A percentile compares a stretch with the other conserved stretches of the same genome.
Conservation (phyloP, 2,888 invertebrate genomes). For the Pomacea canaliculata region DNA sequence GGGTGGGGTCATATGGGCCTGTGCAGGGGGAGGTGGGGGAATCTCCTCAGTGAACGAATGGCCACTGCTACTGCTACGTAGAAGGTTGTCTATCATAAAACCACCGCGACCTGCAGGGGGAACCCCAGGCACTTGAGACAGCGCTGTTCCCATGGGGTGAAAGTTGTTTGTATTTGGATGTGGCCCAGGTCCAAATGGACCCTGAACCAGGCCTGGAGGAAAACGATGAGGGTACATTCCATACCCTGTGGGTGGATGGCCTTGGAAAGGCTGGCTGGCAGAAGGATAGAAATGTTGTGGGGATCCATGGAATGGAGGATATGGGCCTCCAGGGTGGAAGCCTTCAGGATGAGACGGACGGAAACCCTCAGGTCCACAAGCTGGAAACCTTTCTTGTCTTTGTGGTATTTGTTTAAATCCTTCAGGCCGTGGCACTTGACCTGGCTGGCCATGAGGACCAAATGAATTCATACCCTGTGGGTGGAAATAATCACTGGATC, state of each 20-base stretch:
- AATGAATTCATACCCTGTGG: slow-evolving; percentile 9
- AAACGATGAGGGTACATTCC: slow-evolving; percentile 23
- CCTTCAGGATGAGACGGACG: slow-evolving; percentile 12
- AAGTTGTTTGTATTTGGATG: not conserved
- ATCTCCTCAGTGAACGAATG: slow-evolving; percentile 8
- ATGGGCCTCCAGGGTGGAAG: slow-evolving; percentile 9
- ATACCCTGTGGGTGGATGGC: slow-evolving; percentile 9
- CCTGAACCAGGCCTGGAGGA: slow-evolving; percentile 22
- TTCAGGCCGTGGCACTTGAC: slow-evolving; percentile 1
- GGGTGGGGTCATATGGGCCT: slow-evolving; percentile 18
- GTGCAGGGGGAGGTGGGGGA: not conserved
- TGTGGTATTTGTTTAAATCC: not conserved
- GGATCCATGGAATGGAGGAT: slow-evolving; percentile 15
- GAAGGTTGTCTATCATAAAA: slow-evolving; percentile 51
- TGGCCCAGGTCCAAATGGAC: slow-evolving; percentile 16
- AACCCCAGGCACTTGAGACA: slow-evolving; percentile 14
- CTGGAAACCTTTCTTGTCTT: not conserved
- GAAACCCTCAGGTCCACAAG: slow-evolving; percentile 15
- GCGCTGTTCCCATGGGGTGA: slow-evolving; percentile 19
- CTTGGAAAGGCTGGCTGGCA: slow-evolving; percentile 4
- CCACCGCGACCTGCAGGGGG: slow-evolving; percentile 37
- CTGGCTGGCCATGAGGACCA: slow-evolving; percentile 1
- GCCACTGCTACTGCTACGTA: slow-evolving; percentile 25
- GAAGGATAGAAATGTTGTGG: slow-evolving; percentile 6
- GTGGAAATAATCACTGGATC: slow-evolving; percentile 2